Evolutionary conservation across 2,888 invertebrate genomes (phyloP).

Genomic region (Drosophila imparisetae): DNA sequence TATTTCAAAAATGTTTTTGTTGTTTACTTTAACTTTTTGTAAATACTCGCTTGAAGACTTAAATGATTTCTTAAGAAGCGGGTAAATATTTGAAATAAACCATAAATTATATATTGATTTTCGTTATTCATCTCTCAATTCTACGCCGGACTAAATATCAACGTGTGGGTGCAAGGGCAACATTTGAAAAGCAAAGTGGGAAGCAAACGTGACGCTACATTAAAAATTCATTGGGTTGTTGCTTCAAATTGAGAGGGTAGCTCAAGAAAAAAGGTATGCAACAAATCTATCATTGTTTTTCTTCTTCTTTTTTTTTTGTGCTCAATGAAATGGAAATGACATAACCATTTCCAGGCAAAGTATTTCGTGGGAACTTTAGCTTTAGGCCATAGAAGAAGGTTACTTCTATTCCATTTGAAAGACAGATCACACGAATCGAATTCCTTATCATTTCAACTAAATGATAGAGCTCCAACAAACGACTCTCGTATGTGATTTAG

Average conservation of each 20-base stretch:
- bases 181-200: constrained; percentile 9
- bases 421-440: background rate
- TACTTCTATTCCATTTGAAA: background rate
- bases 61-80: background rate
- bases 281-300: background rate
- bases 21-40: constrained; percentile 2
- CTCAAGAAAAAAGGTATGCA: background rate
- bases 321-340: background rate
- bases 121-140: background rate
- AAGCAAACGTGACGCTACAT: constrained; percentile 20
- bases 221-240: constrained; percentile 34
- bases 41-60: background rate
- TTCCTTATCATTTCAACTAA: background rate
- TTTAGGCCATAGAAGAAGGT: background rate
- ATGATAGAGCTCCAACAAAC: constrained; percentile 11
- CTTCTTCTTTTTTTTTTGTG: background rate
- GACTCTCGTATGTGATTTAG: constrained; percentile 56
- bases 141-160: background rate
- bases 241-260: constrained; percentile 2
- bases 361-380: background rate
- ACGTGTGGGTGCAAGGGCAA: constrained; percentile 1
- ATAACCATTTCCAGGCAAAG: background rate
- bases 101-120: constrained; percentile 19
- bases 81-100: constrained; percentile 1
- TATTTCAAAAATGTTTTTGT: background rate